These are phyloP conservation scores for Ormyrus pomaceus DNA, from an alignment of 2,888 invertebrate species.

Conservation along the genomic window DNA sequence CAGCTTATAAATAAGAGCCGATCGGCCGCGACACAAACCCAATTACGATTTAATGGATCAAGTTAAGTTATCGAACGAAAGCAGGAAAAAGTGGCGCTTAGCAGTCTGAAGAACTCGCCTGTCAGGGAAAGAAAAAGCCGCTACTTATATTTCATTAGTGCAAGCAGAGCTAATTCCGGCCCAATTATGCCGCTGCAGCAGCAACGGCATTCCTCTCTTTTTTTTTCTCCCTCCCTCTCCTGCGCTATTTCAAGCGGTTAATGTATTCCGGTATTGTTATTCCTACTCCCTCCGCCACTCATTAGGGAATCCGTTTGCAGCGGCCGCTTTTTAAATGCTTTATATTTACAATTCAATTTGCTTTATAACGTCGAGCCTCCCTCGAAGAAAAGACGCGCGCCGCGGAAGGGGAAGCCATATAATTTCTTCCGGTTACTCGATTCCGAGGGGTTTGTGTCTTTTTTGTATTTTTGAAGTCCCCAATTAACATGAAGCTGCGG, in stretches of 20 bases:
- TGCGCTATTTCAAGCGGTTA: conserved; percentile 63
- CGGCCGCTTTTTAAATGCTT: conserved; percentile 68
- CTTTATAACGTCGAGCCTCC: conserved; percentile 59
- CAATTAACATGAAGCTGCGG: conserved; percentile 40
- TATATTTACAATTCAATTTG: conserved; percentile 72
- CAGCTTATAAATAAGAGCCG: not conserved
- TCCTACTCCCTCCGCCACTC: conserved; percentile 65
- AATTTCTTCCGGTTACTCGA: conserved; percentile 58
- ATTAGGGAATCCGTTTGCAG: conserved; percentile 67
- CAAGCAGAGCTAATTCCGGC: conserved; percentile 60
- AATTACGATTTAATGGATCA: conserved; percentile 24
- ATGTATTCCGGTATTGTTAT: conserved; percentile 69
- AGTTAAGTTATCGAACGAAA: not conserved
- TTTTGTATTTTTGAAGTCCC: conserved; percentile 32
- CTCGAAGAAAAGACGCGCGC: conserved; percentile 16
- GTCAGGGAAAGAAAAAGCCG: conserved; percentile 39
- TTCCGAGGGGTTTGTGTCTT: conserved; percentile 41
- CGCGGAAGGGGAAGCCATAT: conserved; percentile 33
- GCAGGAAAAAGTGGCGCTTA: conserved; percentile 5
- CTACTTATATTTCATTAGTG: conserved; percentile 62
- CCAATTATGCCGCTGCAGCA: conserved; percentile 61
- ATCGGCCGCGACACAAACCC: conserved; percentile 1
- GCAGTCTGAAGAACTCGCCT: conserved; percentile 15
- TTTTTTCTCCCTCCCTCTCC: conserved; percentile 49
- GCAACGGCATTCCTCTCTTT: conserved; percentile 45